phyloP scores from a whole-genome alignment of 2,797 vertebrate species.

The Carapus acus region DNA sequence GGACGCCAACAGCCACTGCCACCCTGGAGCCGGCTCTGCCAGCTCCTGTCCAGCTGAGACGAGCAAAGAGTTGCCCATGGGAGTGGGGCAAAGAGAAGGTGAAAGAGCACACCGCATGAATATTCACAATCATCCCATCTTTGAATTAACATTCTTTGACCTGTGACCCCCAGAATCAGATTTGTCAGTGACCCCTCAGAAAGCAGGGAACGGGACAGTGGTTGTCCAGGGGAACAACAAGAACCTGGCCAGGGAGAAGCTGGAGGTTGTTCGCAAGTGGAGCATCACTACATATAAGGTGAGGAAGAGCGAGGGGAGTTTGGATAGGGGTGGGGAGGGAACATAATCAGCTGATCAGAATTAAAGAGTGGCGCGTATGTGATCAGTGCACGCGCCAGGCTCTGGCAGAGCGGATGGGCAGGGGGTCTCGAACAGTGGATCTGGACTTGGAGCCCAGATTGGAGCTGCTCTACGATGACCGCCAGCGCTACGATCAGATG shows the following conservation, averaged over 20 bases:
- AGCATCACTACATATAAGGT: constrained; percentile 91
- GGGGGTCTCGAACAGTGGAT: constrained; percentile 89
- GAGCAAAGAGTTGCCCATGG: constrained; percentile 3
- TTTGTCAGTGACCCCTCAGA: constrained; percentile 7
- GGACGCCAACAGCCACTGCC: constrained; percentile 35
- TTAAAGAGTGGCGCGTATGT: not conserved
- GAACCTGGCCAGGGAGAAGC: constrained; percentile 81
- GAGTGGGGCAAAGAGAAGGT: constrained; percentile 22
- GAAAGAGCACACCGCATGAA: not conserved
- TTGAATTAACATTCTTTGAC: not conserved
- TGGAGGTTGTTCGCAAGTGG: constrained; percentile 86
- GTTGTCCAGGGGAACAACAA: constrained; percentile 78
- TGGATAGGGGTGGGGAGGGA: too few species aligned
- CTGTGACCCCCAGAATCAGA: constrained; percentile 23
- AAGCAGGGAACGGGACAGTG: constrained; percentile 67
- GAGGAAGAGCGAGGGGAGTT: constrained; percentile 40
- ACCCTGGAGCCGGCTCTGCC: not conserved
- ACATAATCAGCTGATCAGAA: too few species aligned
- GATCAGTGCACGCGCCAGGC: constrained; percentile 83
- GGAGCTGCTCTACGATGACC: constrained; percentile 84
- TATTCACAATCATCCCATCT: not conserved
- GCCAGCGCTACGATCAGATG: constrained; percentile 83
- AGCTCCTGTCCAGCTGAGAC: constrained; percentile 20
- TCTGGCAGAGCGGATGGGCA: constrained; percentile 84
- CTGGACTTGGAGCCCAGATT: constrained; percentile 87